Base-by-base conservation (phyloP, 2,888 invertebrate species). In the Cephus pulcher region DNA sequence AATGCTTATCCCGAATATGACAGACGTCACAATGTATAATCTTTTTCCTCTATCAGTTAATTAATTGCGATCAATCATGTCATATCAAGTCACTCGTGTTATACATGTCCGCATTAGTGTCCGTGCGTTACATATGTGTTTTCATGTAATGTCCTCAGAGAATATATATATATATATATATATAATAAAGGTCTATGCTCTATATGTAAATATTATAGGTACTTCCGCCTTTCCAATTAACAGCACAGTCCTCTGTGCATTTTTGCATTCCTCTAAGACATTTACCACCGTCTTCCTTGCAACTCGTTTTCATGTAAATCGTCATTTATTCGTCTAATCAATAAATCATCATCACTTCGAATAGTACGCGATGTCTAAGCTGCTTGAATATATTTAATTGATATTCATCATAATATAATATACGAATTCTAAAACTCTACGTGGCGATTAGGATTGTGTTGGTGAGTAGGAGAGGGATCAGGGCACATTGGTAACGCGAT, bases 351-450 rank as follows among this genome's bases (percentile, higher is more conserved):
- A 15, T 86, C 84, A 82, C 69, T 83, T 83, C 84, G 83, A 85
- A 86, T 87, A 89, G 84, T 88, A 87, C 83, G 83, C 84, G 83
- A 75, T 75, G 34, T 78, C 71, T 82, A 79, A 76, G 80, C 80
- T 78, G 76, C 73, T 81, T 80, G 75, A 80, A 34, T 80, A 78
- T 79, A 82, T 83, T 79, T 78, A 79, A 75, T 83, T 83, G 82
- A 82, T 83, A 82, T 80, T 81, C 82, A 83, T 84, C 79, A 37
- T 84, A 84, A 85, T 85, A 85, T 87, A 85, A 82, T 83, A 86
- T 88, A 87, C 86, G 85, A 86, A 87, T 88, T 56, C 88, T 88
- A 89, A 77, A 85, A 74, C 81, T 85, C 86, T 89, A 88, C 75
- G 77, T 76, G 81, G 81, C 40, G 23, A 56, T 56, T 56, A 56